Conservation (phyloP, 2,113 vertebrate genomes). For the Embiotoca jacksoni region DNA sequence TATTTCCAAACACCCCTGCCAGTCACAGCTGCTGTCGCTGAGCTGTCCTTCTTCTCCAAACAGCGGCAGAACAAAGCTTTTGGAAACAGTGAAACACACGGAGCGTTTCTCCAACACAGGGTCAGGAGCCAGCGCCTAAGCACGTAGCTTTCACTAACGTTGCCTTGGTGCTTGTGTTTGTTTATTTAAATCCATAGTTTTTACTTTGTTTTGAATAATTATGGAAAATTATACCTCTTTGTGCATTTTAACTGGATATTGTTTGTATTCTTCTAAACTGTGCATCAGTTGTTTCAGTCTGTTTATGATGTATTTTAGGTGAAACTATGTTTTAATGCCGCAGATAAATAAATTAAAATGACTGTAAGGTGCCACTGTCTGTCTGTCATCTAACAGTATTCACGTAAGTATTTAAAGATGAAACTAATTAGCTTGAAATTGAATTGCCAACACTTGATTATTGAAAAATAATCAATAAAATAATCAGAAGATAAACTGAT, state of each 20-base stretch:
- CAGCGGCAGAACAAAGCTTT: conserved; percentile 27
- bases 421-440: not conserved
- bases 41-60: conserved; percentile 25
- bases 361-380: too few relatives aligned
- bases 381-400: too few relatives aligned
- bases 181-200: not conserved
- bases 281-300: not conserved
- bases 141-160: not conserved
- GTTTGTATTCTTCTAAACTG: too few relatives aligned
- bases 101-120: not conserved
- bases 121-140: not conserved
- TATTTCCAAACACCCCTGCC: conserved; percentile 35
- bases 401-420: not conserved
- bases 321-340: not conserved
- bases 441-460: not conserved
- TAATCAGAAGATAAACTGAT: not conserved
- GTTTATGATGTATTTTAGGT: not conserved
- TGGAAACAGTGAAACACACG: conserved; percentile 19
- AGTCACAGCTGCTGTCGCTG: conserved; percentile 48
- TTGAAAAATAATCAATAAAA: too few relatives aligned
- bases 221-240: not conserved
- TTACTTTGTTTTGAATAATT: conserved; percentile 2
- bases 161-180: not conserved
- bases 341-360: not conserved
- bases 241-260: not conserved